These are phyloP conservation scores for Liodrosophila aerea DNA, from an alignment of 2,888 invertebrate genomes.

Conservation along the genomic window DNA sequence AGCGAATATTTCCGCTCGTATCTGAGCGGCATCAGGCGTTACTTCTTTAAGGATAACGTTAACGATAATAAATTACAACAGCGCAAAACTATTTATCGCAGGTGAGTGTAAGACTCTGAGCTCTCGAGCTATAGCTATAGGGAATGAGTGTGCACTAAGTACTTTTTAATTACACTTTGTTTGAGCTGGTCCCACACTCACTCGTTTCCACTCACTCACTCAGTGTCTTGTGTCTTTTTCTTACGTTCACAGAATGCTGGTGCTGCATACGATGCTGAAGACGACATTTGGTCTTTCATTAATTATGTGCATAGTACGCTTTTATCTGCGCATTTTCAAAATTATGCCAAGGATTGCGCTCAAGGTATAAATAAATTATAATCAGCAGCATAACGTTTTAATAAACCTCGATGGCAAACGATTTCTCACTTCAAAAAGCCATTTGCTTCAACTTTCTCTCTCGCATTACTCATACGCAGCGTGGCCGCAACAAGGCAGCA, in stretches of 20 bases:
- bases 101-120: slow-evolving; percentile 67
- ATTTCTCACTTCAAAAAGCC: slow-evolving; percentile 33
- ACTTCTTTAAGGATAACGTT: slow-evolving; percentile 88
- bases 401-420: slow-evolving; percentile 57
- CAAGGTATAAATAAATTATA: slow-evolving; percentile 63
- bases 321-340: slow-evolving; percentile 78
- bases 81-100: slow-evolving; percentile 80
- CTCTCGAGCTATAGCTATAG: neutral
- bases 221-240: slow-evolving; percentile 7
- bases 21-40: slow-evolving; percentile 86
- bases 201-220: slow-evolving; percentile 27
- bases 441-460: slow-evolving; percentile 39
- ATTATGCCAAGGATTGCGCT: slow-evolving; percentile 73
- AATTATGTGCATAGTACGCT: slow-evolving; percentile 79
- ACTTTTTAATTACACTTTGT: slow-evolving; percentile 79
- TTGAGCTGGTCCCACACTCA: slow-evolving; percentile 28
- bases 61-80: slow-evolving; percentile 78
- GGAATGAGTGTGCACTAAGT: slow-evolving; percentile 56
- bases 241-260: slow-evolving; percentile 62
- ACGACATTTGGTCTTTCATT: slow-evolving; percentile 79
- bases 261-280: slow-evolving; percentile 80
- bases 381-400: slow-evolving; percentile 54
- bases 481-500: slow-evolving; percentile 41
- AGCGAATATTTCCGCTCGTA: slow-evolving; percentile 86
- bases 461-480: slow-evolving; percentile 70